Base-by-base conservation (phyloP, 2,113 vertebrate species). In the Alligator sinensis region DNA sequence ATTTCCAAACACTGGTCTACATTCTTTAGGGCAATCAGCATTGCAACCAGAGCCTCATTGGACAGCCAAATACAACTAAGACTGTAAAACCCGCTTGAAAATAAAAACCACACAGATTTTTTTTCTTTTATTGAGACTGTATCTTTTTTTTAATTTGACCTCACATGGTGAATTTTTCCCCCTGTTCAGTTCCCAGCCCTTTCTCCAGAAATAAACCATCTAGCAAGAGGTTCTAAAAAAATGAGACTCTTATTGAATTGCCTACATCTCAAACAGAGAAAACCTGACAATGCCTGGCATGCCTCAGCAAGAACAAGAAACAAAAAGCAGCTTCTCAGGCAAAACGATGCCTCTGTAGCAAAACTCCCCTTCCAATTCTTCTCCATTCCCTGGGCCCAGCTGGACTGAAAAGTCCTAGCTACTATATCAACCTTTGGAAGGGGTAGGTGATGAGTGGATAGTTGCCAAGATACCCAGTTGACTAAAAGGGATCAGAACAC, bases 221-320 rank as follows among this genome's bases (percentile, higher is more conserved):
- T 70, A 86, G 57, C 55, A 85, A 28, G 82, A 84, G 80, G 61
- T 13, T 77, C 70, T 94, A 62, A 83, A 93, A 62, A 79, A 7
- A 8, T 27, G 30, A 91, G 27, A 58, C 38, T 4, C 68, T 81
- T 91, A 57, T 22, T 81, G 16, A 55, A 75, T 82, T 91, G 81
- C 70, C 77, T 89, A 83, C 90, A 75, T 34, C 85, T 94, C 85
- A 15, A 81, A 82, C 62, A 80, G 70, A 63, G 59, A 88, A 90
- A 90, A 90, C 86, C 88, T 89, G 85, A 88, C 79, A 84, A 55
- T n/a, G 89, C 91, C 92, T 88, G 92, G 92, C 82, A 88, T 6
- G 6, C 90, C 88, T 95, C 79, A 47, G 94, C 92, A 92, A 91
- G 68, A 93, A 82, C 5, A 83, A 81, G 77, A 93, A 92, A 88